Conservation (phyloP, 2,113 vertebrate genomes). For the Labeo catla region DNA sequence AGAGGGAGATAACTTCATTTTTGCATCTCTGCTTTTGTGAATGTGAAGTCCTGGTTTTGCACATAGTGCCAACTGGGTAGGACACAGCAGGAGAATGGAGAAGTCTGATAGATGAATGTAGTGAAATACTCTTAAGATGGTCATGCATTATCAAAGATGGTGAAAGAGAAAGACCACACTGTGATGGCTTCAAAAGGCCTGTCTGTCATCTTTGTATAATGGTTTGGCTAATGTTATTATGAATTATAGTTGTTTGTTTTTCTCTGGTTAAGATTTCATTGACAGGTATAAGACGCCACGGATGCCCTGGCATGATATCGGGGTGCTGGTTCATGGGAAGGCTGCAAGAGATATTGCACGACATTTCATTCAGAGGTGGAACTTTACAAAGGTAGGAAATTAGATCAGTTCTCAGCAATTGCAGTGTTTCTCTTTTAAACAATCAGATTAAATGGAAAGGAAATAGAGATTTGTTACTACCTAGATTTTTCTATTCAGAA, state of each 20-base stretch:
- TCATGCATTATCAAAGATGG: neutral
- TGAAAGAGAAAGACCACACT: conserved; percentile 57
- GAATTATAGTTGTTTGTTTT: conserved; percentile 49
- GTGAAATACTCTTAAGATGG: conserved; percentile 57
- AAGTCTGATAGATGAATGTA: conserved; percentile 56
- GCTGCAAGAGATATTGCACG: conserved; percentile 49
- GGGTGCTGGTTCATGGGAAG: conserved; percentile 53
- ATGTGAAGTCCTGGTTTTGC: conserved; percentile 50
- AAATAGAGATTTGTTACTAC: neutral
- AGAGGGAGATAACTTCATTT: conserved; percentile 48
- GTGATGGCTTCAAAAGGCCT: conserved; percentile 53
- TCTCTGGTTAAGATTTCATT: conserved; percentile 56
- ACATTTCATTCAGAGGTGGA: conserved; percentile 63
- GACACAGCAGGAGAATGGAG: conserved; percentile 46
- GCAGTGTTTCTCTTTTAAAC: neutral
- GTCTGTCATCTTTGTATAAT: conserved; percentile 9
- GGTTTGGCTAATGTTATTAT: conserved; percentile 28
- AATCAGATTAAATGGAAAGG: neutral
- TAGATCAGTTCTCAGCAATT: neutral
- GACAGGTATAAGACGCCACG: conserved; percentile 59
- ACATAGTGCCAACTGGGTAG: conserved; percentile 51
- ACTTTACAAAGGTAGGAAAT: conserved; percentile 58
- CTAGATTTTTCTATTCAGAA: neutral
- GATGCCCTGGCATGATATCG: conserved; percentile 60
- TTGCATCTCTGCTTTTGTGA: conserved; percentile 56